Base-by-base conservation (phyloP, 2,888 invertebrate species). In the Leptinotarsa haldemani region DNA sequence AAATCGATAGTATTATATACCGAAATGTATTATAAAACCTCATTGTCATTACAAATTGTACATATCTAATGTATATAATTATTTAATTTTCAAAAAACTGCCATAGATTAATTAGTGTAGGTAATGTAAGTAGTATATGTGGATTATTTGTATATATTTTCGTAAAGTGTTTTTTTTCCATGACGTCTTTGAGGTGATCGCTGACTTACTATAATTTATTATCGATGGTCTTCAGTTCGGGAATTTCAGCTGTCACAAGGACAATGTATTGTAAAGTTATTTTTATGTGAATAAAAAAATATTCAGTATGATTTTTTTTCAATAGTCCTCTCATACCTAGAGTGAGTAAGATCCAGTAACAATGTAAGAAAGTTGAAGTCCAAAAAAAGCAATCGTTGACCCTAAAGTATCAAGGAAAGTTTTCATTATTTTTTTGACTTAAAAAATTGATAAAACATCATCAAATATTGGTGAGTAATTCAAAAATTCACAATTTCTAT, bases 31-130 rank as follows among this genome's bases (percentile, higher is more conserved):
- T 79, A 78, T 78, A 74, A 74, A 65, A 72, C 66, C 64, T 72
- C 80, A 81, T 80, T 81, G 80, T 80, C 80, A 79, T 74, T 78
- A 56, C 66, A 65, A 47, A 72, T 66, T 81, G 79, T 80, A 78
- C 53, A 80, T 79, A 81, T 65, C n/a, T 30, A 72, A 63, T 81
- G 79, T 81, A 81, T 72, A 81, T 80, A 81, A 72, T 73, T 79
- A 78, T 78, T 79, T 79, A 80, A 79, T 78, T 75, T 71, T 80
- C 68, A n/a, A 18, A 50, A 40, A 68, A 69, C 72, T 77, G 76
- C 76, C 74, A 76, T 73, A 79, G 50, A 52, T 47, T 74, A 72
- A 56, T n/a, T 52, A 12, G 9, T 58, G 1, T 70, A 58, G 20
- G 30, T 25, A 30, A n/a, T 61, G 61, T 61, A 52, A 52, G 25